Percentiles rank a stretch among this genome's conserved stretches.
These are phyloP conservation scores for Cyrtodaria siliqua DNA, from an alignment of 2,888 invertebrate species.

Conservation along the genomic window DNA sequence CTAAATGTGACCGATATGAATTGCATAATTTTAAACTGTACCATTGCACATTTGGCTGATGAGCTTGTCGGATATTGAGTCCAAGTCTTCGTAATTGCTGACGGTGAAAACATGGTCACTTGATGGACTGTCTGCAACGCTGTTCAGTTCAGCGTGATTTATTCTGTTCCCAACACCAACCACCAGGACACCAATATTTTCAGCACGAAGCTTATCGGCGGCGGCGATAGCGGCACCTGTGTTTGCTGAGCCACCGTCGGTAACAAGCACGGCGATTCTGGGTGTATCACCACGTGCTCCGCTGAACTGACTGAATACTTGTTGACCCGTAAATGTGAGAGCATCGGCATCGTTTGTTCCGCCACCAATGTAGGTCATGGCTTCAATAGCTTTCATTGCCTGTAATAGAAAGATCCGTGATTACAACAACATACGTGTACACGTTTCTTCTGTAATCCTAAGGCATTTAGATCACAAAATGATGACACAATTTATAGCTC, in stretches of 20 bases:
- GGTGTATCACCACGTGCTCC: conserved; percentile 63
- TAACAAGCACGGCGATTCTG: conserved; percentile 59
- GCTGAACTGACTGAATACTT: conserved; percentile 55
- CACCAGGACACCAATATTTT: conserved; percentile 56
- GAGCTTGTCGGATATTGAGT: conserved; percentile 53
- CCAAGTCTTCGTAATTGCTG: conserved; percentile 59
- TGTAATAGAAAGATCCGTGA: conserved; percentile 2
- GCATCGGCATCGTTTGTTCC: conserved; percentile 72
- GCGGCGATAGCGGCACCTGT: conserved; percentile 37
- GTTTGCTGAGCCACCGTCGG: conserved; percentile 60
- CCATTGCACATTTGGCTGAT: conserved; percentile 62
- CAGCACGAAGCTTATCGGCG: conserved; percentile 47
- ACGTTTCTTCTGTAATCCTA: too few species aligned
- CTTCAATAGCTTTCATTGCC: conserved; percentile 58
- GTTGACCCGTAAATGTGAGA: conserved; percentile 51
- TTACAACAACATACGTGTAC: too few species aligned
- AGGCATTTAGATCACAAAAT: too few species aligned
- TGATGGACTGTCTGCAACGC: conserved; percentile 59
- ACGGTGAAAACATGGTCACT: conserved; percentile 61
- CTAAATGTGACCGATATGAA: too few species aligned
- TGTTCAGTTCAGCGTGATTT: conserved; percentile 56
- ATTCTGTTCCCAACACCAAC: conserved; percentile 66
- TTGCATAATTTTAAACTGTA: too few species aligned
- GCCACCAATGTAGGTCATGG: conserved; percentile 60
- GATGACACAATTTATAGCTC: too few species aligned